Evolutionary conservation across 2,888 invertebrate genomes (phyloP), one percentile per base, ranked within the genome.

Genomic region (Eupithecia subumbrata): DNA sequence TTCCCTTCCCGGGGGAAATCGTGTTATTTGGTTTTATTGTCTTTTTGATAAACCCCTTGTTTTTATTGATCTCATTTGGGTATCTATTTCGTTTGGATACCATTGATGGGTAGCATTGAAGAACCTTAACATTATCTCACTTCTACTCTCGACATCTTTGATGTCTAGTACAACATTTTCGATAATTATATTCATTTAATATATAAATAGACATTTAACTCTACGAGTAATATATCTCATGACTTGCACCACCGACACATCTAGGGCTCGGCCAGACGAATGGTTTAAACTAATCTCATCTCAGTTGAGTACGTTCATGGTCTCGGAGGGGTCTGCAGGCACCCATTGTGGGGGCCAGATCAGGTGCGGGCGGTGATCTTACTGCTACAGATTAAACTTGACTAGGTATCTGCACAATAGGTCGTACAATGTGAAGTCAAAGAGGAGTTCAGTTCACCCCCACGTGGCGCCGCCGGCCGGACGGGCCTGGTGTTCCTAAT

Each of bases 271-370:
- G 82, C 86, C 86, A 88, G 88, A 86, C 85, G 83, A 86, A 86
- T 82, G 86, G 87, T 86, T 89, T 86, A 86, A 86, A 86, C 88
- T 90, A 89, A 90, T 89, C 89, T 88, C 86, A 89, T 89, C 88
- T 86, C 83, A 86, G 82, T 86, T 85, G 84, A 86, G 83, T 86
- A 85, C 86, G 86, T 88, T 87, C 84, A 87, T 81, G 79, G 85
- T 87, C 86, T 80, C 48, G 18, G 76, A 78, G 68, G 69, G 74
- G 73, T 75, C 75, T 70, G 69, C 76, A 67, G 63, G 71, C 72
- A 71, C 69, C 70, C 73, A 68, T 71, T 78, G 75, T 64, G 72
- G 77, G 72, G 79, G 74, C 72, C 81, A 80, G 79, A 78, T 79
- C 77, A 76, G 78, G 76, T 66, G 63, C 70, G 37, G 56, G 63